Conservation (phyloP, 2,888 invertebrate species). For the Xanthia togata region DNA sequence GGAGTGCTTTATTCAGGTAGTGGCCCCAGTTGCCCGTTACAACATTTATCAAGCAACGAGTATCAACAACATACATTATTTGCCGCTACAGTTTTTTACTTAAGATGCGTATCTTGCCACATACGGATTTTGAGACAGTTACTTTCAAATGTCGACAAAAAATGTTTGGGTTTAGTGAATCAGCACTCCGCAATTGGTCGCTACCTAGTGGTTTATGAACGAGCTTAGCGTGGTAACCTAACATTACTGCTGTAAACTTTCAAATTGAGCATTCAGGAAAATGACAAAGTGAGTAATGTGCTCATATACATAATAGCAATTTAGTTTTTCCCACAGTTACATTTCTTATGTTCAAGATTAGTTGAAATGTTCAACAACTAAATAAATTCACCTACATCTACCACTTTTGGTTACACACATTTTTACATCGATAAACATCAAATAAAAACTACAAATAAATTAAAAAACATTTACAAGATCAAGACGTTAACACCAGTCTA, state of each 20-base stretch:
- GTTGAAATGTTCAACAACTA: neutral
- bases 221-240: conserved; percentile 42
- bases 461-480: conserved; percentile 18
- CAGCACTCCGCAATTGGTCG: conserved; percentile 53
- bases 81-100: conserved; percentile 77
- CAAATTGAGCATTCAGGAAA: conserved; percentile 32
- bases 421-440: conserved; percentile 21
- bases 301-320: conserved; percentile 29
- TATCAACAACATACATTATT: conserved; percentile 79
- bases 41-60: conserved; percentile 76
- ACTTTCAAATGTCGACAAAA: conserved; percentile 60
- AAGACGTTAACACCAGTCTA: conserved; percentile 51
- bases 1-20: conserved; percentile 75
- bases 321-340: conserved; percentile 31
- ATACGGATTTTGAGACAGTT: conserved; percentile 75
- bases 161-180: conserved; percentile 50
- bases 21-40: conserved; percentile 79
- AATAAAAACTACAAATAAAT: conserved; percentile 12
- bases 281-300: conserved; percentile 41
- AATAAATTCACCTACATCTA: conserved; percentile 3
- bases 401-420: neutral
- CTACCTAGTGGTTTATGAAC: conserved; percentile 18
- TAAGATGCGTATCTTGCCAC: conserved; percentile 77
- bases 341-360: conserved; percentile 5
- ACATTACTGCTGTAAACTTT: conserved; percentile 14